Evolutionary conservation across 2,113 vertebrate genomes (phyloP).

Genomic region (Apaloderma vittatum): DNA sequence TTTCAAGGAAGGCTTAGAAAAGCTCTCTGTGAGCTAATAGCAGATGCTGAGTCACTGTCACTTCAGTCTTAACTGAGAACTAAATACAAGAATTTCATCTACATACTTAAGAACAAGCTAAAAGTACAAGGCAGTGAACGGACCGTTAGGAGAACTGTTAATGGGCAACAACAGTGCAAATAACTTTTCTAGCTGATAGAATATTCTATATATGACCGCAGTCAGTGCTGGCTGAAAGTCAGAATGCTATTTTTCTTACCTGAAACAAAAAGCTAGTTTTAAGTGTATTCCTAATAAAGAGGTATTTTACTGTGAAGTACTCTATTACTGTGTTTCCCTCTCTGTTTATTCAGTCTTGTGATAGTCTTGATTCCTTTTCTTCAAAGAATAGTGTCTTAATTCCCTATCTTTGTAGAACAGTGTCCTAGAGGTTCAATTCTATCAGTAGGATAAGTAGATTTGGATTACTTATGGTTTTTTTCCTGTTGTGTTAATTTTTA

Average conservation of each 20-base stretch:
- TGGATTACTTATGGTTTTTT: not conserved
- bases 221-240: conserved; percentile 50
- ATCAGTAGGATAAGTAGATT: not conserved
- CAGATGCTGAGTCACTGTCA: not conserved
- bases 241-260: conserved; percentile 67
- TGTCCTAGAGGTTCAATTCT: not conserved
- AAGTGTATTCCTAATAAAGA: conserved; percentile 61
- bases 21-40: not conserved
- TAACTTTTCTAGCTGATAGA: conserved; percentile 36
- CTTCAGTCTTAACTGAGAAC: not conserved
- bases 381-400: not conserved
- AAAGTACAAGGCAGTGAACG: not conserved
- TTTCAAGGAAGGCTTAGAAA: not conserved
- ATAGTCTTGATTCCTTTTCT: conserved; percentile 6
- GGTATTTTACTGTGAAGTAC: conserved; percentile 60
- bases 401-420: too few relatives aligned
- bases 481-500: not conserved
- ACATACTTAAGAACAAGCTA: not conserved
- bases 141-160: not conserved
- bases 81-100: not conserved
- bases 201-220: not conserved
- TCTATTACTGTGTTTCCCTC: conserved; percentile 29
- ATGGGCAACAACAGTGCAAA: not conserved
- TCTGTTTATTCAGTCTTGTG: conserved; percentile 4
- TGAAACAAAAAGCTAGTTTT: conserved; percentile 57